These are phyloP conservation scores for Trinorchestia longiramus DNA, from an alignment of 1,140 invertebrate species.

Conservation along the genomic window DNA sequence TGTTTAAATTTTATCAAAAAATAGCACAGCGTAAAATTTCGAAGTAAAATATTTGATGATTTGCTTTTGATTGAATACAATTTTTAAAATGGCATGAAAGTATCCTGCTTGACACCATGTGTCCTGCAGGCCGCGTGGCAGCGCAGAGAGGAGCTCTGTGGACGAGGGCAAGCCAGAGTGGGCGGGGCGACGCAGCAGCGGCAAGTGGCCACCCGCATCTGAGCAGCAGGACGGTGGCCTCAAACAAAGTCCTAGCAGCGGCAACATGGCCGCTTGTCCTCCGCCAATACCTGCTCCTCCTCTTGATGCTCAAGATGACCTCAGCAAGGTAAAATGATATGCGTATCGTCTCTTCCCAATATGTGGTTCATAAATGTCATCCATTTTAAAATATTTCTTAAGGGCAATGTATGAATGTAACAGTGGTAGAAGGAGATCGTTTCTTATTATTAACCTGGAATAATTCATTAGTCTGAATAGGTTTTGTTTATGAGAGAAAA, in stretches of 20 bases:
- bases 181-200: conserved; percentile 23
- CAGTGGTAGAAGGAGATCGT: not conserved
- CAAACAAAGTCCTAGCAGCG: conserved; percentile 29
- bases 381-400: not conserved
- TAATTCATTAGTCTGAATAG: no score
- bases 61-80: no score
- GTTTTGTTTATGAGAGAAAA: no score
- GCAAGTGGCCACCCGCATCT: conserved; percentile 16
- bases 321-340: not conserved
- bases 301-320: conserved; percentile 9
- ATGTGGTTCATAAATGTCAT: not conserved
- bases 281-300: conserved; percentile 26
- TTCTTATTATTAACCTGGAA: not conserved
- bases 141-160: not conserved
- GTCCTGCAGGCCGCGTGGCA: not conserved
- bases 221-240: conserved; percentile 19
- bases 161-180: conserved; percentile 40
- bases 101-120: not conserved
- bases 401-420: not conserved
- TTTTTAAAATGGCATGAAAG: no score
- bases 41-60: no score
- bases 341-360: not conserved
- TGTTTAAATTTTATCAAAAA: no score
- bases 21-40: no score
- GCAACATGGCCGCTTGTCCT: conserved; percentile 13